Evolutionary conservation across 2,797 vertebrate genomes (phyloP).

Genomic region (Yasuhikotakia modesta): DNA sequence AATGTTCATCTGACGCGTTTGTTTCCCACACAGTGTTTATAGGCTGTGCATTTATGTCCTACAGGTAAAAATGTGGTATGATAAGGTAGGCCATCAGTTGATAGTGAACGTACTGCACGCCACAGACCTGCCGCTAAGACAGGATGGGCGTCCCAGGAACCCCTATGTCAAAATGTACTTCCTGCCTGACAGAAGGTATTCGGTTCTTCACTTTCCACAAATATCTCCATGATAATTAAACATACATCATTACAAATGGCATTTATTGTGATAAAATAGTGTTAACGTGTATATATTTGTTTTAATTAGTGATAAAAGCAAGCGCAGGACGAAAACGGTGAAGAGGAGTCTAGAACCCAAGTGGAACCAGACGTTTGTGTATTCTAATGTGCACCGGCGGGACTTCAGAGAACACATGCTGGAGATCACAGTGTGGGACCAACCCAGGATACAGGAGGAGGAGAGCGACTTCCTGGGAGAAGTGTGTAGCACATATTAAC

Average conservation of each 20-base stretch:
- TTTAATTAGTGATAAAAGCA: constrained; percentile 85
- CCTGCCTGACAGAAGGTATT: too few relatives aligned
- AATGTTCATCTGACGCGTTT: neutral
- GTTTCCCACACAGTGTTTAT: neutral
- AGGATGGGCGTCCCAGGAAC: constrained; percentile 93
- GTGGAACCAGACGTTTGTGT: constrained; percentile 91
- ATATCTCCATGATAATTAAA: neutral
- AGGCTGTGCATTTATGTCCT: constrained; percentile 28
- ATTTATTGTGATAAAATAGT: neutral
- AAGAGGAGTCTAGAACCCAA: constrained; percentile 89
- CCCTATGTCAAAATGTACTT: constrained; percentile 99
- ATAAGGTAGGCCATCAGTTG: constrained; percentile 96
- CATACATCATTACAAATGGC: too few relatives aligned
- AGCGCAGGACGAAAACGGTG: constrained; percentile 89
- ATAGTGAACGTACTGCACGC: constrained; percentile 96
- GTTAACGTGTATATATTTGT: neutral
- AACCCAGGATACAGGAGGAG: constrained; percentile 87
- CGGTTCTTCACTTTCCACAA: neutral
- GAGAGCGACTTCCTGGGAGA: constrained; percentile 90
- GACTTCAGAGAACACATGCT: constrained; percentile 91
- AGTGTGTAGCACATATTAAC: constrained; percentile 59
- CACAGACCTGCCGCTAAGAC: constrained; percentile 85
- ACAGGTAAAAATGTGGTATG: constrained; percentile 97
- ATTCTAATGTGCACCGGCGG: constrained; percentile 87
- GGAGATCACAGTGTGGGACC: constrained; percentile 91